Evolutionary conservation across 92 coral and sea anemone genomes (phyloP), one percentile per base, ranked within the genome.

Genomic region (Plumapathes pennacea): DNA sequence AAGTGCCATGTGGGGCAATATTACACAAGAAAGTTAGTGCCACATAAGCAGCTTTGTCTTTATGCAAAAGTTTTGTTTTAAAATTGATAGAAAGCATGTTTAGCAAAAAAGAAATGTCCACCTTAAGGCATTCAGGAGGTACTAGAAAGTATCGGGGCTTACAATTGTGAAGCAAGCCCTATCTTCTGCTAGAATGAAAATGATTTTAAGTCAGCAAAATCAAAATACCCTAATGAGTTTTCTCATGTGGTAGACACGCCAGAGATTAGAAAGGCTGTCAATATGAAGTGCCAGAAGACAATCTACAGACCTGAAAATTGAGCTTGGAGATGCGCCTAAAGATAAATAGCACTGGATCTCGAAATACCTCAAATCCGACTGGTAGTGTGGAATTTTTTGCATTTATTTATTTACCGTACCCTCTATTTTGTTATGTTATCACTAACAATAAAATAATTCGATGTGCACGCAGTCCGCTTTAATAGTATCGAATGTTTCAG

Each of bases 21-120:
- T 34, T 32, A 2, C 33, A 40, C 46, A 20, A 55, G 10, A 19
- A 20, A 46, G 24, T 56, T 19, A 34, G 25, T 56, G 20, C 25
- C 30, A 46, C 47, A 34, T 19, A 44, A 22, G 46, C 46, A 1
- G 39, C 21, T 34, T 56, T 47, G 24, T 20, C 46, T 34, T 21
- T 23, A 21, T 56, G 46, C 62, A 56, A 56, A 23, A 23, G 14
- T 37, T 34, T 34, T 56, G 62, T 37, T 9, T 56, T 56, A 30
- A 33, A 32, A 54, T 54, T 54, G 26, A 54, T 54, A 46, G 62
- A 54, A 32, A 46, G 62, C 26, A 34, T 56, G 46, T 56, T 36
- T 24, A n/a, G 39, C 4, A 56, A 56, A 29, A 19, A 20, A 11
- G 61, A 54, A 21, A 34, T 56, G 62, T 30, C 62, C 62, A 56